A percentile compares a stretch with the other conserved stretches of the same genome.
Evolutionary conservation across 2,113 vertebrate species (phyloP).

Genomic region (Gadus chalcogrammus): DNA sequence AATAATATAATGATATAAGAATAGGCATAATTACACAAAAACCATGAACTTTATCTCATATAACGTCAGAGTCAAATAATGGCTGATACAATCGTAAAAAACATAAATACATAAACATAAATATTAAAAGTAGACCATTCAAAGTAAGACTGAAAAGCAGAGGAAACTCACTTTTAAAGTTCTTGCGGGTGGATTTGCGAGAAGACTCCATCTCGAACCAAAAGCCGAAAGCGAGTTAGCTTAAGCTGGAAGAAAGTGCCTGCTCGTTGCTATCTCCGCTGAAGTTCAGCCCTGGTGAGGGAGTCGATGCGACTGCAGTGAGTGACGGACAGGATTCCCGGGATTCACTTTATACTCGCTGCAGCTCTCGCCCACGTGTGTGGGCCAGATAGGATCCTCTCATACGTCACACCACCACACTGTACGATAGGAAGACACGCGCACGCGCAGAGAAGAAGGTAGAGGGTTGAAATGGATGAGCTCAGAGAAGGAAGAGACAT

Average conservation of each 20-base stretch:
- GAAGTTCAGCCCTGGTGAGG: conserved; percentile 64
- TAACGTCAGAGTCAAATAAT: too few relatives aligned
- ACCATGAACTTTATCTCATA: too few relatives aligned
- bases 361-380: conserved; percentile 52
- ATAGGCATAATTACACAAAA: too few relatives aligned
- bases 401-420: conserved; percentile 56
- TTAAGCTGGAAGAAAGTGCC: conserved; percentile 62
- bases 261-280: conserved; percentile 81
- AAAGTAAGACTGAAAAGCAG: background rate
- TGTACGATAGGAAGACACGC: conserved; percentile 27
- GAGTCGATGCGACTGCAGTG: conserved; percentile 57
- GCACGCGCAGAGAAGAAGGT: background rate
- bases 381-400: conserved; percentile 63
- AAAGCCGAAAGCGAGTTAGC: conserved; percentile 80
- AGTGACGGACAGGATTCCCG: conserved; percentile 46
- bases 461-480: conserved; percentile 22
- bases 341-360: conserved; percentile 57
- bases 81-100: too few relatives aligned
- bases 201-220: conserved; percentile 73
- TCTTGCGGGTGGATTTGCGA: conserved; percentile 47
- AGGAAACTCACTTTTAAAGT: conserved; percentile 65
- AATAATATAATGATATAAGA: too few relatives aligned
- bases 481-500: conserved; percentile 58
- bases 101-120: background rate
- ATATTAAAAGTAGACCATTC: background rate